These are phyloP conservation scores for Chaenodraco wilsoni DNA, from an alignment of 2,797 vertebrate species.

Conservation along the genomic window DNA sequence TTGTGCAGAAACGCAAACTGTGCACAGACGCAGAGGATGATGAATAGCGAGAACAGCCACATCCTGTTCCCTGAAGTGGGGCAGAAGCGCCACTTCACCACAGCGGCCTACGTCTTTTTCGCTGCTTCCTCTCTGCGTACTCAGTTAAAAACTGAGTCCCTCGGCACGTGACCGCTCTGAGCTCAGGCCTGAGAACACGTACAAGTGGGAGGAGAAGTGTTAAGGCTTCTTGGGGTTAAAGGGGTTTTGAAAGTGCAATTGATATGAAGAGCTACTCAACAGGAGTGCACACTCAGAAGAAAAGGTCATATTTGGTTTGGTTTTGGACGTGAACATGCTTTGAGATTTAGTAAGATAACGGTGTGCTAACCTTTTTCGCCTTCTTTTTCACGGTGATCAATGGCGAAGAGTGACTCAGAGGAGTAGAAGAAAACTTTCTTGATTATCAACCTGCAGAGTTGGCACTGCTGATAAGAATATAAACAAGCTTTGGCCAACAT, in stretches of 20 bases:
- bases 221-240: neutral
- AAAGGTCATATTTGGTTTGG: constrained; percentile 20
- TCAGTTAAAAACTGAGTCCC: neutral
- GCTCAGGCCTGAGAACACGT: constrained; percentile 5
- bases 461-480: neutral
- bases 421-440: constrained; percentile 17
- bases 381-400: neutral
- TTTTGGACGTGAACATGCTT: neutral
- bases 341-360: constrained; percentile 9
- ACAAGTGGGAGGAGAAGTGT: neutral
- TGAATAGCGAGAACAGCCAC: constrained; percentile 69
- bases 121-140: constrained; percentile 8
- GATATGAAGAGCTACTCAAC: constrained; percentile 22
- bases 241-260: constrained; percentile 13
- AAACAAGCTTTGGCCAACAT: neutral
- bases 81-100: constrained; percentile 46
- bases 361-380: neutral
- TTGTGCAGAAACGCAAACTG: constrained; percentile 39
- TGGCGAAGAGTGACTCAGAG: neutral
- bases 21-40: constrained; percentile 13
- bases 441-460: neutral
- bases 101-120: constrained; percentile 26
- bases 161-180: neutral
- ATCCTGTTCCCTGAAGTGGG: constrained; percentile 79
- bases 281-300: neutral